Evolutionary conservation across 2,113 vertebrate genomes (phyloP).

Genomic region (Nannobrachium achirus): DNA sequence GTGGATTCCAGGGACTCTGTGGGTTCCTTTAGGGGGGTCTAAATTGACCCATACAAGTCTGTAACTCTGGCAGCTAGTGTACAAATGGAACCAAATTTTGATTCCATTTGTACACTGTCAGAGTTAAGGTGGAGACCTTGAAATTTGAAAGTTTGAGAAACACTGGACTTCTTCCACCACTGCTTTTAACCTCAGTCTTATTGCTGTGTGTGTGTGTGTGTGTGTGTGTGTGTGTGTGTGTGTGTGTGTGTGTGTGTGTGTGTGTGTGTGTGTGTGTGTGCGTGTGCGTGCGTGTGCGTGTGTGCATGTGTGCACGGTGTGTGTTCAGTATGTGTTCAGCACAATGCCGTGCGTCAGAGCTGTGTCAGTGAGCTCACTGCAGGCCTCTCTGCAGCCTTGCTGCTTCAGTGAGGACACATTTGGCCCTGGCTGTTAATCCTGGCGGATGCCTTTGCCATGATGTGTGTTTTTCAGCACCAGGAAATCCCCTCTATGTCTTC

Average conservation of each 20-base stretch:
- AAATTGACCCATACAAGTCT: no score
- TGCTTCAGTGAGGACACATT: slow-evolving; percentile 55
- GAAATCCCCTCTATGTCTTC: slow-evolving; percentile 79
- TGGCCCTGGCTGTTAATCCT: slow-evolving; percentile 69
- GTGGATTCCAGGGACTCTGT: no score
- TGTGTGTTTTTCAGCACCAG: slow-evolving; percentile 75
- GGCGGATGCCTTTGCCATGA: slow-evolving; percentile 78
- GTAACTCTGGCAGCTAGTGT: no score
- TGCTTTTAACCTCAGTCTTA: no score
- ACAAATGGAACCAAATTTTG: no score
- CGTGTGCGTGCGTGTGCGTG: not conserved
- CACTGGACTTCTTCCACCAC: no score
- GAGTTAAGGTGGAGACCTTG: no score
- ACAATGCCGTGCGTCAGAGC: slow-evolving; percentile 38
- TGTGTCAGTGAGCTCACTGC: slow-evolving; percentile 2
- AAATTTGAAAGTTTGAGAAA: no score
- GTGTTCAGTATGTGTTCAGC: not conserved
- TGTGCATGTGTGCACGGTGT: not conserved
- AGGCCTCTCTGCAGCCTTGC: slow-evolving; percentile 30
- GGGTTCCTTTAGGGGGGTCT: no score
- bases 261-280: slow-evolving; percentile 8
- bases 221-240: slow-evolving; percentile 3
- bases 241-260: not conserved
- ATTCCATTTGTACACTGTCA: no score
- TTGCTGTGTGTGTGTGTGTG: not conserved